Evolutionary conservation across 2,888 invertebrate genomes (phyloP), one percentile per base, ranked within the genome.

Genomic region (Troides helena): DNA sequence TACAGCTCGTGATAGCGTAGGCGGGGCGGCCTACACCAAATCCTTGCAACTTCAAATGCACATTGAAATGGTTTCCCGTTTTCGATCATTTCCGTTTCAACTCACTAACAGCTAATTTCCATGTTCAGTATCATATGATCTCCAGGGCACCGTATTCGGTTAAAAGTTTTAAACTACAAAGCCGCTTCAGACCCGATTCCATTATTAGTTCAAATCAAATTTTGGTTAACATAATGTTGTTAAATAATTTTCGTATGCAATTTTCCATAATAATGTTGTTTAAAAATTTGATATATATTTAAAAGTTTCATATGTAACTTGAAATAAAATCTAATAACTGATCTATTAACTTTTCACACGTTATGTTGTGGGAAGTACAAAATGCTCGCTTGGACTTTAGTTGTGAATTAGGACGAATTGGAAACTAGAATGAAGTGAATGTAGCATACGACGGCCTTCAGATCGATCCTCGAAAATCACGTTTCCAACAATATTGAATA

Each of bases 41-140:
- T 8, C 50, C 18, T 25, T 17, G 46, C 46, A 21, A 36, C 30
- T 23, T 17, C 59, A 39, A 63, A 30, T 56, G 61, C 30, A 43
- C 56, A 4, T 25, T 25, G 43, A 56, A 39, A 65, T 65, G 65
- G 30, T 65, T 61, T 60, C 65, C 61, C n/a, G 56, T 61, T 69
- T 61, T 61, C 60, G 53, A 65, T 61, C 14, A 53, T 53, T 65
- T 61, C 69, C 57, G 56, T 43, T 18, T n/a, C 56, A 46, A 69
- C 25, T 43, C 56, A 39, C 68, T 56, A 69, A 65, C 65, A 46
- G 17, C 63, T 64, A 53, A 59, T 59, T 50, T 36, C 43, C 59
- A 18, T 23, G 50, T 59, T 59, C 23, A 14, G 46, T 39, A 68
- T 56, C 61, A 60, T 21, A 60, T 21, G 43, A 23, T 53, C 58